These are phyloP conservation scores for Myiotriccus ornatus DNA, from an alignment of 2,797 vertebrate species.

Conservation along the genomic window DNA sequence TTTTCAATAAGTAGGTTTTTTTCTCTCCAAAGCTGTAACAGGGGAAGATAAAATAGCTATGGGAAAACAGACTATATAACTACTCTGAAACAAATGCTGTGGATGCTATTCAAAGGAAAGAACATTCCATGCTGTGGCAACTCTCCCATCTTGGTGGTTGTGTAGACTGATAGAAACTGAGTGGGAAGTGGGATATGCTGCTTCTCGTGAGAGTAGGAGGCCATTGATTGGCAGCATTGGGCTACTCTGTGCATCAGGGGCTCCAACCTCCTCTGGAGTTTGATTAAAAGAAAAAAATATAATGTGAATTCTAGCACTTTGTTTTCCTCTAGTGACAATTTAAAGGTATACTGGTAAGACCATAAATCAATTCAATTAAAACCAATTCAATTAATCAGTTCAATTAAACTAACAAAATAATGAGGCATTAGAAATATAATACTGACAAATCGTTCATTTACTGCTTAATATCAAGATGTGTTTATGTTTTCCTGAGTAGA, in stretches of 20 bases:
- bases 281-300: neutral
- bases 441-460: neutral
- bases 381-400: neutral
- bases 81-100: neutral
- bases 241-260: neutral
- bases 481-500: neutral
- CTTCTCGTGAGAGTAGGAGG: neutral
- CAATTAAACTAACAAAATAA: neutral
- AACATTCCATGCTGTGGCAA: neutral
- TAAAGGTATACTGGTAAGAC: neutral
- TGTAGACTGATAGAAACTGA: neutral
- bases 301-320: neutral
- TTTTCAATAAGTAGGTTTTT: neutral
- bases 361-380: neutral
- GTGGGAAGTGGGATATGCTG: neutral
- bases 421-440: neutral
- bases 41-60: neutral
- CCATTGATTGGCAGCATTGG: neutral
- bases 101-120: neutral
- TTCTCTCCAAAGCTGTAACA: neutral
- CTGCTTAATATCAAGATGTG: neutral
- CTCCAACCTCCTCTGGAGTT: neutral
- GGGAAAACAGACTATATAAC: neutral
- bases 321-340: neutral
- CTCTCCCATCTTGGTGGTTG: neutral